phyloP scores from a whole-genome alignment of 53 echinoderm and acorn worm genomes.

The Luidia sarsii region DNA sequence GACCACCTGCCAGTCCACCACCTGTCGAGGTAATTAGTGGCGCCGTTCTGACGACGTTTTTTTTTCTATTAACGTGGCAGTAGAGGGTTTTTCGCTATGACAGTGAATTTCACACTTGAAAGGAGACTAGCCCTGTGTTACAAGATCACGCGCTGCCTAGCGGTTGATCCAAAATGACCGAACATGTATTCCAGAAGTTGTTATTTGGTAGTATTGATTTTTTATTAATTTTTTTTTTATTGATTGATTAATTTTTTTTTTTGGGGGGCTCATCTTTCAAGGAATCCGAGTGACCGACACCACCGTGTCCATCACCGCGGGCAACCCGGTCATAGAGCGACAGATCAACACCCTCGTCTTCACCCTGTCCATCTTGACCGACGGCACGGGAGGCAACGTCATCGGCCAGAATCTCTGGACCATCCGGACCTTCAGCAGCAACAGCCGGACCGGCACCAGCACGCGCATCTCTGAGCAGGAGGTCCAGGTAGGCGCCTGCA shows the following conservation, averaged over 20 bases:
- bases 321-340: slow-evolving; percentile 56
- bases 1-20: slow-evolving; percentile 59
- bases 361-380: slow-evolving; percentile 49
- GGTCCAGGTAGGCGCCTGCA: slow-evolving; percentile 7
- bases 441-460: slow-evolving; percentile 10
- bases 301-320: slow-evolving; percentile 32
- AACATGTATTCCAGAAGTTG: no score
- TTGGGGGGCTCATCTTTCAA: not conserved
- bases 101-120: no score
- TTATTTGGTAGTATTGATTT: no score
- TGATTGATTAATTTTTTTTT: no score
- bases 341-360: slow-evolving; percentile 41
- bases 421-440: slow-evolving; percentile 45
- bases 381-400: slow-evolving; percentile 54
- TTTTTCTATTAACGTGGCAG: no score
- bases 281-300: slow-evolving; percentile 49
- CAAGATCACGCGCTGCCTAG: no score
- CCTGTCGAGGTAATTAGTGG: slow-evolving; percentile 87
- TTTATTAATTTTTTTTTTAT: no score
- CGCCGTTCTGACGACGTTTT: no score
- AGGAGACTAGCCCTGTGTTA: no score
- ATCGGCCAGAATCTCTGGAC: slow-evolving; percentile 61
- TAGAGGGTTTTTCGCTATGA: no score
- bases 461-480: slow-evolving; percentile 14
- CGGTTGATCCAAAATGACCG: no score